These are phyloP conservation scores for Dromius quadrimaculatus DNA, from an alignment of 2,888 invertebrate species.

Conservation along the genomic window DNA sequence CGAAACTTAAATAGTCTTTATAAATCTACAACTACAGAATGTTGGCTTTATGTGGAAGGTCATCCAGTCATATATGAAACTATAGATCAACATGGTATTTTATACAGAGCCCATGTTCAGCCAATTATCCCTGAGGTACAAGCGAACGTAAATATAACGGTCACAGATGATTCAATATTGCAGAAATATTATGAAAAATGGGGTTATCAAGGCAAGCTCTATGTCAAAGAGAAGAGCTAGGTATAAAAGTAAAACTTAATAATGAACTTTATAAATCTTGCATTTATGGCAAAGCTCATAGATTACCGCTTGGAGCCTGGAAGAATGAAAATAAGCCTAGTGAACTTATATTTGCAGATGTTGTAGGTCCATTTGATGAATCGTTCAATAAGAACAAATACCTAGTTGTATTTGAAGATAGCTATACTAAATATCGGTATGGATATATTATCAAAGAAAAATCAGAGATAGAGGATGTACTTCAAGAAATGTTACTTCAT, in stretches of 20 bases:
- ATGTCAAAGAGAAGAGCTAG: constrained; percentile 58
- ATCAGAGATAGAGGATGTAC: constrained; percentile 56
- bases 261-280: constrained; percentile 58
- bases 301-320: constrained; percentile 58
- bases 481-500: constrained; percentile 55
- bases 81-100: too few species aligned
- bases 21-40: too few species aligned
- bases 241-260: constrained; percentile 56
- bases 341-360: constrained; percentile 58
- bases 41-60: too few species aligned
- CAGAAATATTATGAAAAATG: constrained; percentile 60
- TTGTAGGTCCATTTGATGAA: constrained; percentile 57
- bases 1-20: too few species aligned
- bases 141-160: background rate
- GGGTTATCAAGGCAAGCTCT: constrained; percentile 60
- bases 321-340: constrained; percentile 55
- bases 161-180: constrained; percentile 15
- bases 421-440: constrained; percentile 56
- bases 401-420: constrained; percentile 54
- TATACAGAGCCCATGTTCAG: too few species aligned
- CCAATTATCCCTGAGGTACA: too few species aligned
- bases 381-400: constrained; percentile 54
- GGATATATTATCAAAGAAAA: constrained; percentile 55
- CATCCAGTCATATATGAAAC: too few species aligned
- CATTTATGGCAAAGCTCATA: constrained; percentile 58